Evolutionary conservation across 2,113 vertebrate genomes (phyloP).

Genomic region (Sterrhoptilus dennistouni): DNA sequence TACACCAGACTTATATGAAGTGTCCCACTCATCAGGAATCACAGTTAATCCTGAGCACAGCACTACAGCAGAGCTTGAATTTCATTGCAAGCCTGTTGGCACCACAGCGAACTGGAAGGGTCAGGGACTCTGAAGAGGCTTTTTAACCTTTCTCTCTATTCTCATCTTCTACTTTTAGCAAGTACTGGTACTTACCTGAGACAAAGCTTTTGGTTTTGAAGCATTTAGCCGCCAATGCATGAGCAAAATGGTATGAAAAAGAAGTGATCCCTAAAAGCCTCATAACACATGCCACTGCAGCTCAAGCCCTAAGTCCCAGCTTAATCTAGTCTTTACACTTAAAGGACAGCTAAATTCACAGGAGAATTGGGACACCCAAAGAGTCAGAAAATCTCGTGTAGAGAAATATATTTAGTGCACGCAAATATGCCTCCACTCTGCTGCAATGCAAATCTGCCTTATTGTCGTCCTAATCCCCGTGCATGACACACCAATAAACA

Average conservation of each 20-base stretch:
- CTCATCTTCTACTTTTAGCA: background rate
- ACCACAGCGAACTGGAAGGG: background rate
- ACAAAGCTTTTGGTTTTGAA: background rate
- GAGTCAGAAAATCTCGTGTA: background rate
- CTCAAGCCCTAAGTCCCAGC: background rate
- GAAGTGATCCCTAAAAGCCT: background rate
- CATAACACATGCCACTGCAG: background rate
- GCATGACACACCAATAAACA: constrained; percentile 43
- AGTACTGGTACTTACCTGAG: background rate
- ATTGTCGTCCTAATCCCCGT: constrained; percentile 36
- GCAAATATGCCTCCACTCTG: background rate
- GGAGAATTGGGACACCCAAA: constrained; percentile 24
- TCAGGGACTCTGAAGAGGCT: background rate
- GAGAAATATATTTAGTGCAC: background rate
- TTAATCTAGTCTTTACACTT: background rate
- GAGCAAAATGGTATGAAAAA: background rate
- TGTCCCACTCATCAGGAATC: background rate
- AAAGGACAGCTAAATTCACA: background rate
- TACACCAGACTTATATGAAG: background rate
- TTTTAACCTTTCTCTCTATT: background rate
- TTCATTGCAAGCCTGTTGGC: background rate
- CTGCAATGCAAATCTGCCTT: constrained; percentile 50
- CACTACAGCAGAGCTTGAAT: background rate
- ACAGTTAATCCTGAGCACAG: background rate
- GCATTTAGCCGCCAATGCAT: background rate